Percentiles rank a stretch among this genome's conserved stretches.
Evolutionary conservation across 2,113 vertebrate genomes (phyloP).

Genomic region (Lipophrys pholis): DNA sequence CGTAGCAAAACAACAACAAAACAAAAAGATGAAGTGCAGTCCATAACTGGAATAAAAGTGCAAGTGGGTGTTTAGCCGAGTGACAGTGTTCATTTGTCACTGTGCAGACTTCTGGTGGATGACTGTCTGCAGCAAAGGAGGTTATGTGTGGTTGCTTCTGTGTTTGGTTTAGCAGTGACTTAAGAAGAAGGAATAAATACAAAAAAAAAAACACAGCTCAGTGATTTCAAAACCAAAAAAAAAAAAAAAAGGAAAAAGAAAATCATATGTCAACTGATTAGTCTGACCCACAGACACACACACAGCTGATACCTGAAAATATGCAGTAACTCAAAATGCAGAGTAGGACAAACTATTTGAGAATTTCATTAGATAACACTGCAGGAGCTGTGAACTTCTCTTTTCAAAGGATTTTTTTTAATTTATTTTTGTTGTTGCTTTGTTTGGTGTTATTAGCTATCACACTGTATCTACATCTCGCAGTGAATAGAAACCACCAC

Average conservation of each 20-base stretch:
- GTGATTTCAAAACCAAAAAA: slow-evolving; percentile 10
- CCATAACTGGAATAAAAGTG: slow-evolving; percentile 74
- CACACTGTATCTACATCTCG: slow-evolving; percentile 11
- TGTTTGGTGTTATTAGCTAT: slow-evolving; percentile 23
- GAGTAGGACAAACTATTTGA: background rate
- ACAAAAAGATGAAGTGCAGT: slow-evolving; percentile 27
- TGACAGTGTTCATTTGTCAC: slow-evolving; percentile 79
- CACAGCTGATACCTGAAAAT: background rate
- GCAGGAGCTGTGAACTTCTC: background rate
- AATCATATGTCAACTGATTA: slow-evolving; percentile 1
- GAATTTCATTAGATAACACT: background rate
- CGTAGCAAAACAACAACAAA: background rate
- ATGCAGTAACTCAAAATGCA: background rate
- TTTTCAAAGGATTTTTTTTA: background rate
- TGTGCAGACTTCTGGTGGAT: slow-evolving; percentile 44
- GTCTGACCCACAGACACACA: slow-evolving; percentile 7
- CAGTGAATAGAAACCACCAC: slow-evolving; percentile 30
- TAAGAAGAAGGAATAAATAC: background rate
- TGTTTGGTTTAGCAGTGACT: slow-evolving; percentile 34
- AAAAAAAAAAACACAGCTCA: background rate
- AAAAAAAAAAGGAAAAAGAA: background rate
- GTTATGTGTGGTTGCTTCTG: slow-evolving; percentile 10
- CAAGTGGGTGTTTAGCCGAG: slow-evolving; percentile 70
- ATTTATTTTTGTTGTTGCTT: background rate
- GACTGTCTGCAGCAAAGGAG: slow-evolving; percentile 40